Evolutionary conservation across 2,797 vertebrate genomes (phyloP).

Genomic region (Sylvia borin): DNA sequence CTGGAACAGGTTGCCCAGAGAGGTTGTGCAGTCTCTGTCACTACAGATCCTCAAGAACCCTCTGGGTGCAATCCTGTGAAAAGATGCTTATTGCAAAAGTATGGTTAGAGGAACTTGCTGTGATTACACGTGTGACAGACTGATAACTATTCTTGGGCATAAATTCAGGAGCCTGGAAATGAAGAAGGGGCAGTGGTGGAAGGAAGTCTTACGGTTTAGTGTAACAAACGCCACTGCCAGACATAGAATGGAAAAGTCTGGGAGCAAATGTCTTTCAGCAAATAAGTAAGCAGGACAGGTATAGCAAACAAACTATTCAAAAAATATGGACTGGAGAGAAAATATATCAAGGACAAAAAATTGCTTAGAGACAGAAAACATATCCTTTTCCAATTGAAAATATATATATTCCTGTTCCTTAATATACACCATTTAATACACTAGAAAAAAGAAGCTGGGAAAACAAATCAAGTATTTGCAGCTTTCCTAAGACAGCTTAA

Average conservation of each 20-base stretch:
- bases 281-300: background rate
- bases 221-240: slow-evolving; percentile 5
- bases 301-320: slow-evolving; percentile 11
- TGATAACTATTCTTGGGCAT: background rate
- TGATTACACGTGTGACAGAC: slow-evolving; percentile 44
- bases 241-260: background rate
- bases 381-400: background rate
- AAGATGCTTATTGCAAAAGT: slow-evolving; percentile 7
- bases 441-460: background rate
- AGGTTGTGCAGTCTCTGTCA: background rate
- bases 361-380: background rate
- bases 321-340: background rate
- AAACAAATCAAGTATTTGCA: background rate
- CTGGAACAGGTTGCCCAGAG: background rate
- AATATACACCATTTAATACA: background rate
- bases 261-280: background rate
- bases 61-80: background rate
- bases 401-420: background rate
- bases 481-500: slow-evolving; percentile 6
- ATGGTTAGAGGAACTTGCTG: slow-evolving; percentile 8
- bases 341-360: background rate
- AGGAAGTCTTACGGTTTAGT: slow-evolving; percentile 23
- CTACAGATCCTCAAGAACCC: background rate
- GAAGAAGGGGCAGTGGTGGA: slow-evolving; percentile 4
- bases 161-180: slow-evolving; percentile 50